These are phyloP conservation scores for Trichonephila inaurata DNA, from an alignment of 1,140 invertebrate species.

Conservation along the genomic window DNA sequence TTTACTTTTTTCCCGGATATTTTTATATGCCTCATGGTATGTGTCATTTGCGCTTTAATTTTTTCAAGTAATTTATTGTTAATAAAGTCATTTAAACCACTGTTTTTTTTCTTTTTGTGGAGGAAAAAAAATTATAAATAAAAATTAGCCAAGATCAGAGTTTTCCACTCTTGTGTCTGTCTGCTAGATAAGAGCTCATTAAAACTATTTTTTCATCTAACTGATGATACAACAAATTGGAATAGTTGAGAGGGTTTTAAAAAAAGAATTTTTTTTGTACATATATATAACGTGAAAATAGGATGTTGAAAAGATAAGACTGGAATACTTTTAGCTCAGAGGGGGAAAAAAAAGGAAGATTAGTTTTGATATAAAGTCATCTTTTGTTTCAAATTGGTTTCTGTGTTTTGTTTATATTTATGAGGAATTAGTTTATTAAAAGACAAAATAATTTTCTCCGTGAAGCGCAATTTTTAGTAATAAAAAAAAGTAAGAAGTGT, in stretches of 20 bases:
- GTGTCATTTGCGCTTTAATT: not conserved
- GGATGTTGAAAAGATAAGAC: not conserved
- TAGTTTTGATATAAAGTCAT: no score
- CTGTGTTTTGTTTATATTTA: no score
- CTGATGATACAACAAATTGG: not conserved
- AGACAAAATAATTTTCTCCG: no score
- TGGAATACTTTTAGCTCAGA: no score
- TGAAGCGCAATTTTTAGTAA: no score
- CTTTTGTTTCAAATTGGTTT: no score
- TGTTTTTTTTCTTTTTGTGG: not conserved
- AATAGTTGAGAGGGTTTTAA: not conserved
- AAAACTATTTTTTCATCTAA: not conserved
- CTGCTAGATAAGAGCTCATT: not conserved
- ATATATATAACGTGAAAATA: not conserved
- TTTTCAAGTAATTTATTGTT: not conserved
- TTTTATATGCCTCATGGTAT: not conserved
- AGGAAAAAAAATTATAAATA: not conserved
- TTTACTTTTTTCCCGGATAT: not conserved
- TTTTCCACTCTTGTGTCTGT: not conserved
- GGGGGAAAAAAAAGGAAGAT: no score
- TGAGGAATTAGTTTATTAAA: no score
- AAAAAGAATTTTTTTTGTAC: not conserved
- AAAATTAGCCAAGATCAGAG: not conserved
- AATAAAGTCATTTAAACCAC: not conserved
- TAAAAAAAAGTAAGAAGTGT: no score